Base-by-base conservation (phyloP, 2,888 invertebrate species). In the Acrobasis consociella region DNA sequence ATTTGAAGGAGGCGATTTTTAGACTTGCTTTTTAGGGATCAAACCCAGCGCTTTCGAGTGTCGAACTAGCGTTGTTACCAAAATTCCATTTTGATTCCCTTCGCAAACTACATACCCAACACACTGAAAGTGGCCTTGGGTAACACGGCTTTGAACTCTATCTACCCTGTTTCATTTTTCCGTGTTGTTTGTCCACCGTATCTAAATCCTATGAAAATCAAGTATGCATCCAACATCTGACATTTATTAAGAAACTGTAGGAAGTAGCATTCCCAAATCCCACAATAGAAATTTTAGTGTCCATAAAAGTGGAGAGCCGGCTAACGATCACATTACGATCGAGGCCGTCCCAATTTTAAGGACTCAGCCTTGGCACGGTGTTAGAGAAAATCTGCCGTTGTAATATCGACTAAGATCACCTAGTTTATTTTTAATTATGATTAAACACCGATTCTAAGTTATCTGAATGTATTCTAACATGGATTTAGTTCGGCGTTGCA, bases 281-380 rank as follows among this genome's bases (percentile, higher is more conserved):
- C 60, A 75, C 76, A 75, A 74, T 73, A 74, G 73, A 74, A 72
- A 74, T 81, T 80, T 78, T 78, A 82, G 76, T 72, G 74, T 72
- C 79, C 77, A 80, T 81, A 75, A 82, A 80, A 68, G 68, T 39
- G 63, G 69, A 75, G 72, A 65, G 70, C 66, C 66, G 64, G 70
- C 72, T 77, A 79, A 81, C 75, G 78, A 78, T 71, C 68, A 70
- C 65, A 63, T 69, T 65, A 66, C 72, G 72, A 75, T 73, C 74
- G 76, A 81, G 81, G 80, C 69, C 76, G 70, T 65, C 69, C 72
- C 71, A 77, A 79, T 80, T 82, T 77, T 77, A 75, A 81, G 76
- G 77, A 69, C 72, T 55, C 62, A 67, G 70, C 71, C 72, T 73
- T 76, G 72, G 63, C 67, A 59, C 39, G 64, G 56, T 62, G 60